These are phyloP conservation scores for Kryptolebias marmoratus DNA, from an alignment of 2,113 vertebrate genomes.

Conservation along the genomic window DNA sequence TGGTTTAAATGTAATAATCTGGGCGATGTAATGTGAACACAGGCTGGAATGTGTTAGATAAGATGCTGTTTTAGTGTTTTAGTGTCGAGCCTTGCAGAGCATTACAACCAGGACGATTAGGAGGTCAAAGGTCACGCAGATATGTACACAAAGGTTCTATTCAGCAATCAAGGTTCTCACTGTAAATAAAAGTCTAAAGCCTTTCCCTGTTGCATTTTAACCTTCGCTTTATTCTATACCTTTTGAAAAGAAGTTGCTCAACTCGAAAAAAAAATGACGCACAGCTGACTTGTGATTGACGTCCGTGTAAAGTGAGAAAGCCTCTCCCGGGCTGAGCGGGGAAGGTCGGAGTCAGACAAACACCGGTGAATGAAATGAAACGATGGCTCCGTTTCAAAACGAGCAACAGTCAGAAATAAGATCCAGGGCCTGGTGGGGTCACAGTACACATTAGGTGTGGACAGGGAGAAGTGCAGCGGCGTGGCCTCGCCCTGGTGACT, in stretches of 20 bases:
- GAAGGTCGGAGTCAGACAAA: constrained; percentile 40
- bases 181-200: constrained; percentile 3
- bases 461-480: constrained; percentile 13
- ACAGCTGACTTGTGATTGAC: constrained; percentile 13
- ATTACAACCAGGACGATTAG: constrained; percentile 9
- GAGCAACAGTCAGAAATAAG: constrained; percentile 28
- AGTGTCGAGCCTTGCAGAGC: background rate
- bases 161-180: background rate
- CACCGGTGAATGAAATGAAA: constrained; percentile 41
- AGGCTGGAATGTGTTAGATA: constrained; percentile 40
- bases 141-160: constrained; percentile 32
- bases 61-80: constrained; percentile 34
- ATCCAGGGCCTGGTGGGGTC: constrained; percentile 54
- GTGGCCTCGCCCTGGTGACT: constrained; percentile 52
- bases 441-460: constrained; percentile 51
- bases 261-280: constrained; percentile 10
- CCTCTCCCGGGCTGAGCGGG: constrained; percentile 33
- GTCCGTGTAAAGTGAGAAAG: constrained; percentile 23
- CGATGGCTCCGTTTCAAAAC: constrained; percentile 46
- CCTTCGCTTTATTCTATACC: constrained; percentile 16
- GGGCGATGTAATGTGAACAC: constrained; percentile 26
- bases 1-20: constrained; percentile 29
- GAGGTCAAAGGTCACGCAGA: constrained; percentile 46
- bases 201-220: constrained; percentile 6
- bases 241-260: constrained; percentile 27